Percentiles rank a stretch among this genome's conserved stretches.
Conservation (phyloP, 2,113 vertebrate species). For the cat (Felis catus) region F.catus_Fca126_mat1.0 CM031420.1:10372501-10373000, state of each 20-base stretch:
- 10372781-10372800: rapidly evolving
- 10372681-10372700: not conserved
- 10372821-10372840: not conserved
- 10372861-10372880: not conserved
- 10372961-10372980: rapidly evolving
- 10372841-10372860: not conserved
- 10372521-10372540: slow-evolving; percentile 54
- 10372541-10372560: slow-evolving; percentile 47
- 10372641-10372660: not conserved
- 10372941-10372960: not conserved
- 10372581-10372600: slow-evolving; percentile 44
- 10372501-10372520: slow-evolving; percentile 11
- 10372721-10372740: not conserved
- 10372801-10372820: not conserved
- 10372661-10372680: not conserved
- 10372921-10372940: not conserved
- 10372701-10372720: not conserved
- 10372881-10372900: not conserved
- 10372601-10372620: slow-evolving; percentile 13
- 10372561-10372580: slow-evolving; percentile 48
- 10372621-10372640: slow-evolving; percentile 36
- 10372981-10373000: not conserved
- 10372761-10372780: not conserved
- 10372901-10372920: not conserved
- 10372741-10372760: not conserved